Percentiles rank a stretch among this genome's conserved stretches.
Conservation (phyloP, 2,888 invertebrate genomes). For the Euzophera pinguis region DNA sequence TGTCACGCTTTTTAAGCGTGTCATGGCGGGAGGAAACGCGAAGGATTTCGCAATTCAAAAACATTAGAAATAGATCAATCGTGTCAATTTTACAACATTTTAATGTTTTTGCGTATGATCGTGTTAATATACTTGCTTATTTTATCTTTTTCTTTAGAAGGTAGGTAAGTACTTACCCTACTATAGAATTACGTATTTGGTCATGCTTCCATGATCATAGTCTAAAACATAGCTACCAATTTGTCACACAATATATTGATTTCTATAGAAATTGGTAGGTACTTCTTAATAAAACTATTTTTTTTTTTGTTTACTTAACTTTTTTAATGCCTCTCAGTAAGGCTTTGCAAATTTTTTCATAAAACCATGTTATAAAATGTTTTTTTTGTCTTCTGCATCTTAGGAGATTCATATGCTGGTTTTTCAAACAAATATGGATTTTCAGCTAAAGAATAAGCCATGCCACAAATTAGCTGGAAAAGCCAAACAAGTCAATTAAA, state of each 20-base stretch:
- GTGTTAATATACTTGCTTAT: too few relatives aligned
- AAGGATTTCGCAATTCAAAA: constrained; percentile 31
- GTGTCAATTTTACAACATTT: neutral
- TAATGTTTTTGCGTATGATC: neutral
- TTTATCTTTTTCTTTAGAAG: neutral
- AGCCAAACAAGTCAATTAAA: too few relatives aligned
- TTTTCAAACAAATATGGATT: too few relatives aligned
- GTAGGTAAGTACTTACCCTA: neutral
- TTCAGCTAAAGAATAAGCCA: too few relatives aligned
- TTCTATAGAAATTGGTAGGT: neutral
- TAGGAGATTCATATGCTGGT: too few relatives aligned
- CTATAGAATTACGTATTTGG: constrained; percentile 10
- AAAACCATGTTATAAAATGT: too few relatives aligned
- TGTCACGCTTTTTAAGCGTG: constrained; percentile 60
- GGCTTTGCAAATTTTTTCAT: too few relatives aligned
- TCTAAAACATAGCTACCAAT: neutral
- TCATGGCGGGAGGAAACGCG: constrained; percentile 56
- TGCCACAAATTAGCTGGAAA: too few relatives aligned
- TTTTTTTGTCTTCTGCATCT: too few relatives aligned
- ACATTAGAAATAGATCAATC: neutral
- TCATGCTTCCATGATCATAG: constrained; percentile 17
- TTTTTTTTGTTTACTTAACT: too few relatives aligned
- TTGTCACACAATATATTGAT: neutral
- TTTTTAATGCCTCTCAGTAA: too few relatives aligned
- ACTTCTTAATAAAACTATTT: neutral